A percentile compares a stretch with the other conserved stretches of the same genome.
phyloP scores from a whole-genome alignment of 2,797 vertebrate genomes.

The Phoeniculus purpureus region DNA sequence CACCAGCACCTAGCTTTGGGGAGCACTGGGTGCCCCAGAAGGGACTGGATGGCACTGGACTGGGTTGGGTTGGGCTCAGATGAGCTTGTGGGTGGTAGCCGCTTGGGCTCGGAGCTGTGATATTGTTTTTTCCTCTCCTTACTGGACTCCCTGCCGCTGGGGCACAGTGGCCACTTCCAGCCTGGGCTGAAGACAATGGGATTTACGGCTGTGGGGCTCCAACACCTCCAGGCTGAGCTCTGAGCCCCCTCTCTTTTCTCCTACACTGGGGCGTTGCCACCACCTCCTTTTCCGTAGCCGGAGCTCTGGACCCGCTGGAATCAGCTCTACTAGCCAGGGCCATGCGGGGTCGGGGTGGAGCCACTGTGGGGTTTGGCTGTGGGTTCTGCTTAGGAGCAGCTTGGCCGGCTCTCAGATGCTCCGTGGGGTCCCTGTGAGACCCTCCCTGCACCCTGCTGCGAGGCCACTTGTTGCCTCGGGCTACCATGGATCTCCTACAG shows the following conservation, averaged over 20 bases:
- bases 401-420: neutral
- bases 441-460: too few relatives aligned
- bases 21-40: too few relatives aligned
- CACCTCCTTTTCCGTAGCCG: neutral
- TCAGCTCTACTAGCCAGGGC: neutral
- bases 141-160: neutral
- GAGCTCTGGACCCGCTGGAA: neutral
- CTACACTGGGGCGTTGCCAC: neutral
- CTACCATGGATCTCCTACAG: constrained; percentile 89
- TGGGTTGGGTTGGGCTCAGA: too few relatives aligned
- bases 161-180: constrained; percentile 36
- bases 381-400: neutral
- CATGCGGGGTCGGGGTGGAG: neutral
- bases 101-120: too few relatives aligned
- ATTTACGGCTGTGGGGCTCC: neutral
- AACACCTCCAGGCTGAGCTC: neutral
- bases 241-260: neutral
- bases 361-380: fast-evolving
- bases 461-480: neutral
- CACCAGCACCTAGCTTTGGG: too few relatives aligned
- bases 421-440: neutral
- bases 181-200: neutral
- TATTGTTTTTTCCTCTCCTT: too few relatives aligned
- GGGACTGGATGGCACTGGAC: too few relatives aligned
- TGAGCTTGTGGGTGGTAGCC: too few relatives aligned